Base-by-base conservation (phyloP, 92 coral and sea anemone genomes). In the Blastomussa wellsi region DNA sequence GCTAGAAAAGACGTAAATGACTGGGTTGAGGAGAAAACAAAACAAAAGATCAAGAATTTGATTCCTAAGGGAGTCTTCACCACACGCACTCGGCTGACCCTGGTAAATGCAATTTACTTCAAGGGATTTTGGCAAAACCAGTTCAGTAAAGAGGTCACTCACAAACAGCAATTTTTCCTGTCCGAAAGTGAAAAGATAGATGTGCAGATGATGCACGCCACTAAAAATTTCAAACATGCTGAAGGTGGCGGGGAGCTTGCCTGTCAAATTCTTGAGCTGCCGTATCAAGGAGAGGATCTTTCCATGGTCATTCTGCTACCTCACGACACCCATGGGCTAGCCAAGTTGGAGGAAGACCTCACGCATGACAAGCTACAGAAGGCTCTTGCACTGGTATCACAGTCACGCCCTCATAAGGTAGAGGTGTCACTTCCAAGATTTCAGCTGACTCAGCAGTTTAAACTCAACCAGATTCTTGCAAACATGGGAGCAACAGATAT, bases 21-120 rank as follows among this genome's bases (percentile, higher is more conserved):
- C 16, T 95, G 98, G 98, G 96, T 93, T 14, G 96, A 91, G 51
- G 88, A 95, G 76, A 86, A 93, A 76, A 95, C 98, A 10, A 93
- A 93, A 32, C 77, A 69, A 64, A 90, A 90, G 84, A 94, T 94
- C 53, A 82, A 84, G 48, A 87, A 90, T 71, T 64, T 92, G 77
- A 79, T 92, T 31, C 69, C 86, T 2, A 8, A 15, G 42, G 93
- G 93, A 13, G 93, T 71, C 19, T 85, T 94, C 49, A 77, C 36
- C 35, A 7, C 82, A 6, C 77, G 51, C 67, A 94, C 98, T 1
- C 73, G 89, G 16, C 77, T 90, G 47, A 85, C 91, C 32, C 88
- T 95, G 65, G 89, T 88, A 33, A 95, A 95, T 86, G 98, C 98
- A n/a, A 85, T 95, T 24, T 91, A 95, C 84, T 95, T 91, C 90